A percentile compares a stretch with the other conserved stretches of the same genome.
Conservation (phyloP, 1,140 invertebrate genomes). For the Microplitis mediator region DNA sequence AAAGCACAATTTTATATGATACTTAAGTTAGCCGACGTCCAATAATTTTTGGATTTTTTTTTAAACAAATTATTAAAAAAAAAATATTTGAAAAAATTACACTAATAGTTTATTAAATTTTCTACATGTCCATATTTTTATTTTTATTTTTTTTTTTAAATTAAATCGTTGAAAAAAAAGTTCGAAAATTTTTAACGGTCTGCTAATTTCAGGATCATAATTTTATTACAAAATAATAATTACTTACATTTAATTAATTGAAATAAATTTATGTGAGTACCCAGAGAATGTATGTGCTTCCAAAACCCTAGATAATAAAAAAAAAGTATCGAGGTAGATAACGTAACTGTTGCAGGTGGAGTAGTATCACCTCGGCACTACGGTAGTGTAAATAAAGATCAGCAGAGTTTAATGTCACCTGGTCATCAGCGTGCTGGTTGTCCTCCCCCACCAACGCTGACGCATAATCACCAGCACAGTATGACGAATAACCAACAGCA, state of each 20-base stretch:
- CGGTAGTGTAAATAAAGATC: constrained; percentile 58
- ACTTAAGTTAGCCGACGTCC: too few species aligned
- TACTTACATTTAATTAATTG: background rate
- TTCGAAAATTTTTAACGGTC: too few species aligned
- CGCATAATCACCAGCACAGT: constrained; percentile 55
- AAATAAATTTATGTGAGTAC: background rate
- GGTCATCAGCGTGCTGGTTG: constrained; percentile 63
- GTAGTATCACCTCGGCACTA: constrained; percentile 65
- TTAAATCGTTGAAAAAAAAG: too few species aligned
- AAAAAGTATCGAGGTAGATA: constrained; percentile 27
- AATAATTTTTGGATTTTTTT: too few species aligned
- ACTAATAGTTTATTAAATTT: too few species aligned
- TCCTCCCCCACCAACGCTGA: constrained; percentile 43
- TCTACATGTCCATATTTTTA: too few species aligned
- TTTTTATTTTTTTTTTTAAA: too few species aligned
- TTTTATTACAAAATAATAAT: too few species aligned
- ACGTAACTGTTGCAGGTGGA: constrained; percentile 65
- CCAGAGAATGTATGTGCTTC: background rate
- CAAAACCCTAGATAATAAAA: background rate
- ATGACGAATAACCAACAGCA: constrained; percentile 47
- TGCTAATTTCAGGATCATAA: too few species aligned
- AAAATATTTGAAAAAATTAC: too few species aligned
- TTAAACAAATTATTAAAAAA: too few species aligned
- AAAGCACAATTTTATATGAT: too few species aligned
- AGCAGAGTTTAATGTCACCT: constrained; percentile 60